Base-by-base conservation (phyloP, 2,797 vertebrate genomes). In the Falco rusticolus region DNA sequence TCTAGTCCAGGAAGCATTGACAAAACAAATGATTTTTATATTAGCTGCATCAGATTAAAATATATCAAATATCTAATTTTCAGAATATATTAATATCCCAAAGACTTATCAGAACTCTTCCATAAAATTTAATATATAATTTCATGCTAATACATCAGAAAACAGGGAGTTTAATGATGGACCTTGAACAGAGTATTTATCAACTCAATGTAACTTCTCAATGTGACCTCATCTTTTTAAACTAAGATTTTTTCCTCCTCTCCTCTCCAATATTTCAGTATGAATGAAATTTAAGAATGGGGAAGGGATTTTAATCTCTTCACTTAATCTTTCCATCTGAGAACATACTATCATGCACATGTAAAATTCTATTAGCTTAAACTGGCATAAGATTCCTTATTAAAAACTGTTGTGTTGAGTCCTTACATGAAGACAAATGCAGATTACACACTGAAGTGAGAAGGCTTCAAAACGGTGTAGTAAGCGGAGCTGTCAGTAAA, bases 1-100 rank as follows among this genome's bases (percentile, higher is more conserved):
- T 99, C 99, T 99, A 99, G 98, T 99, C 99, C 99, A 98, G 99
- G 99, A 99, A 99, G 99, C 99, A 99, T 99, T 99, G 99, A 99
- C 97, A 99, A 99, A 99, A 99, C 99, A 99, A 99, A 99, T 97
- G 98, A 99, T 99, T 98, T 99, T 98, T 98, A 98, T 98, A 99
- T 99, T 98, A 98, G 97, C 97, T 97, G 97, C 93, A 97, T 97
- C 86, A 94, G 90, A 78, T 87, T 95, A 56, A 75, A 96, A 97
- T 91, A 96, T 77, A 97, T 87, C 94, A 97, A 93, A 94, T 54
- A 97, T 63, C 96, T 92, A 88, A 83, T 91, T 97, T 96, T 92
- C 82, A 97, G 88, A 95, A 85, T 41, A 97, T 48, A 94, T 77
- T 88, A 77, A 93, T 85, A 94, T 76, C 79, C 81, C 47, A 93